Percentiles rank a stretch among this genome's conserved stretches.
Conservation (phyloP, 2,888 invertebrate genomes). For the Clanis bilineata region DNA sequence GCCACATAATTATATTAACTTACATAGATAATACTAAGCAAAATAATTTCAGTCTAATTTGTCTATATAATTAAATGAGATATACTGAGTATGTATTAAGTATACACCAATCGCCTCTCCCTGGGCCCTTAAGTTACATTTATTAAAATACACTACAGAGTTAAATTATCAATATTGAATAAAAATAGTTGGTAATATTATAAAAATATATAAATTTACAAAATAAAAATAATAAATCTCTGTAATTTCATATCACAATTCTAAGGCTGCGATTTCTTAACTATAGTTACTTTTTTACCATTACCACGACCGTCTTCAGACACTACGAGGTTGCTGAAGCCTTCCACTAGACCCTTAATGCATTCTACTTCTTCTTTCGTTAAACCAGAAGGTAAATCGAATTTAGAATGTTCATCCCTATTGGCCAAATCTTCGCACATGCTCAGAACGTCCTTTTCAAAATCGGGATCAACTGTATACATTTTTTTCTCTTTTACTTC, state of each 20-base stretch:
- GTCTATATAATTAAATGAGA: no score
- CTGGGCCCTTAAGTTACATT: no score
- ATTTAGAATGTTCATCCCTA: conserved; percentile 51
- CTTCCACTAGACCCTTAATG: conserved; percentile 48
- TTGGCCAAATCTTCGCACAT: conserved; percentile 64
- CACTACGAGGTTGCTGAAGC: conserved; percentile 50
- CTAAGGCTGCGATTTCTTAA: conserved; percentile 38
- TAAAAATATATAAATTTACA: no score
- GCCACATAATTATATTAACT: no score
- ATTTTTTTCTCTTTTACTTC: conserved; percentile 39
- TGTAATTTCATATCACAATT: not conserved
- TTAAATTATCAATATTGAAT: no score
- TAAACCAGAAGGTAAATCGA: conserved; percentile 60
- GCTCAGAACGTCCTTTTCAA: conserved; percentile 52
- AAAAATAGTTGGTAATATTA: no score
- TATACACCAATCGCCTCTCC: no score
- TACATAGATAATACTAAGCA: no score
- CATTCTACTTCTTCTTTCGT: conserved; percentile 54
- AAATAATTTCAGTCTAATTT: no score
- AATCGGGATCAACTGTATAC: conserved; percentile 60
- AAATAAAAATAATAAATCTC: no score
- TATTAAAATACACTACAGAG: no score
- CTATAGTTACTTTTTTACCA: conserved; percentile 50
- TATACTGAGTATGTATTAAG: no score
- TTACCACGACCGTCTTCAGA: conserved; percentile 51